Evolutionary conservation across 2,888 invertebrate genomes (phyloP).

Genomic region (Saturnia japonica): DNA sequence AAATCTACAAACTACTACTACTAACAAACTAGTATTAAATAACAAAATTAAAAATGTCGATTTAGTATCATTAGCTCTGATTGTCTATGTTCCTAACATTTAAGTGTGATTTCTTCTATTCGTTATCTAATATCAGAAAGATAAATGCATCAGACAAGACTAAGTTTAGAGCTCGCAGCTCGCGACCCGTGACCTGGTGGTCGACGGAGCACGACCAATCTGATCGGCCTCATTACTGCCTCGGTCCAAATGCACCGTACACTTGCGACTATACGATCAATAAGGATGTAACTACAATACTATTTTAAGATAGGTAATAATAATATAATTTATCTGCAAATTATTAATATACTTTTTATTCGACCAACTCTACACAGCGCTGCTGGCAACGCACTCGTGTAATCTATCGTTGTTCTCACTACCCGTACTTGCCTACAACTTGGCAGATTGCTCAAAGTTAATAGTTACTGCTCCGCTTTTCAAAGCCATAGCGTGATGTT

Average conservation of each 20-base stretch:
- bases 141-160: constrained; percentile 29
- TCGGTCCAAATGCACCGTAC: constrained; percentile 40
- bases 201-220: constrained; percentile 63
- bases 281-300: constrained; percentile 1
- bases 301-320: background rate
- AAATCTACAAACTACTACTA: no score
- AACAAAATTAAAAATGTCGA: no score
- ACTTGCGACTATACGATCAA: constrained; percentile 23
- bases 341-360: background rate
- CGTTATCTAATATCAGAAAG: constrained; percentile 10
- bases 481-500: no score
- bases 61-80: background rate
- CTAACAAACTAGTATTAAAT: no score
- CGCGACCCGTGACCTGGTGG: constrained; percentile 59
- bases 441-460: no score
- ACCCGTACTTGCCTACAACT: no score
- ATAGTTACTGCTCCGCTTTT: no score
- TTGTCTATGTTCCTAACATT: background rate
- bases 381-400: no score
- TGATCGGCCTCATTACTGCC: constrained; percentile 63
- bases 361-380: no score
- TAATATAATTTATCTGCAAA: background rate
- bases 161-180: constrained; percentile 40
- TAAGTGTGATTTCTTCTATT: constrained; percentile 7
- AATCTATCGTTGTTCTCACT: no score